Conservation (phyloP, 1,140 invertebrate species). For the Gonioctena quinquepunctata region DNA sequence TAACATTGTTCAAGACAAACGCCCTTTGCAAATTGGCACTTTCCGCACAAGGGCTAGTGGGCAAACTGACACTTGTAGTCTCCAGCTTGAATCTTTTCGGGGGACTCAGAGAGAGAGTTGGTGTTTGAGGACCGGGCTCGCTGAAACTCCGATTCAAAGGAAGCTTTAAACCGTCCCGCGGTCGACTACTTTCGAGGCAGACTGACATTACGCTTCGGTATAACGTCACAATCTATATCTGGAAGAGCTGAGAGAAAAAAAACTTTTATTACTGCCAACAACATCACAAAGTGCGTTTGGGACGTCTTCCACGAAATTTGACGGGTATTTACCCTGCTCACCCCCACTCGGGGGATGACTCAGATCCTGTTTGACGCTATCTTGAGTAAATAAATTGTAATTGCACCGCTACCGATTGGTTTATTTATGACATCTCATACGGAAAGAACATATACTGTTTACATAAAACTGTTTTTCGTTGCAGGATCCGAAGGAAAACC, state of each 20-base stretch:
- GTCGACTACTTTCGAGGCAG: slow-evolving; percentile 59
- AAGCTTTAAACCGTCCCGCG: slow-evolving; percentile 63
- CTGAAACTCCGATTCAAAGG: slow-evolving; percentile 65
- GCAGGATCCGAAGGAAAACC: neutral
- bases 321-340: neutral
- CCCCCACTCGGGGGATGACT: neutral
- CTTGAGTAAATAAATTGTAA: neutral
- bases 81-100: slow-evolving; percentile 66
- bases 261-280: slow-evolving; percentile 10
- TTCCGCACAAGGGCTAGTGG: slow-evolving; percentile 64
- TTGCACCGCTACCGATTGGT: neutral
- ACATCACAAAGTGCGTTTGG: neutral
- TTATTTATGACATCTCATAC: neutral
- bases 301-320: neutral
- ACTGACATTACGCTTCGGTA: slow-evolving; percentile 55
- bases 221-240: slow-evolving; percentile 53
- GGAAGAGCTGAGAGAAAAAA: slow-evolving; percentile 38
- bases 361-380: neutral
- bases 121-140: slow-evolving; percentile 61
- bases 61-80: slow-evolving; percentile 58
- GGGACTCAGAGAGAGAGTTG: slow-evolving; percentile 37
- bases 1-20: slow-evolving; percentile 54
- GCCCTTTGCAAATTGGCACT: slow-evolving; percentile 60
- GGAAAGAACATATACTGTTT: neutral
- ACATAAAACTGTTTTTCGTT: neutral